These are phyloP conservation scores for Drosophila pandora DNA, from an alignment of 1,140 invertebrate species.

Conservation along the genomic window DNA sequence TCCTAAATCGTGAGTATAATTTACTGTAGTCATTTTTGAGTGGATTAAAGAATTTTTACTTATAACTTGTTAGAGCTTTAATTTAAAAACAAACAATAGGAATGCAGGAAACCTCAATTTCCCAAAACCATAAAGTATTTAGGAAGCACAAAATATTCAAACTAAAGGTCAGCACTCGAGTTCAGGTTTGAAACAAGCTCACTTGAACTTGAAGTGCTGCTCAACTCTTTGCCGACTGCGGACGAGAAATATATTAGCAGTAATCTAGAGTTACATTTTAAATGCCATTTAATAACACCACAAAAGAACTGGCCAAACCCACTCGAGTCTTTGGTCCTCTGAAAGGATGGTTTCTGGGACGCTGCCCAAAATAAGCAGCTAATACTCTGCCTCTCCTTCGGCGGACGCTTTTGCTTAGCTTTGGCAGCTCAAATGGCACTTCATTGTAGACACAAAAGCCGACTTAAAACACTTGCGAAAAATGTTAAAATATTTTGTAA, in stretches of 20 bases:
- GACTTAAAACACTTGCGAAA: conserved; percentile 80
- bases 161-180: conserved; percentile 16
- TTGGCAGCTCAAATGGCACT: conserved; percentile 71
- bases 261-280: conserved; percentile 75
- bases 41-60: neutral
- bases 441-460: conserved; percentile 79
- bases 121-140: neutral
- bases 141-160: neutral
- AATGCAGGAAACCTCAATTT: too few relatives aligned
- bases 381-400: conserved; percentile 38
- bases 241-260: conserved; percentile 52
- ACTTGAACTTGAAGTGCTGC: conserved; percentile 33
- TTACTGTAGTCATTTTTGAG: neutral
- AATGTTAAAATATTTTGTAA: conserved; percentile 81
- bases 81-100: too few relatives aligned
- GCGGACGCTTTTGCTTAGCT: conserved; percentile 39
- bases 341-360: conserved; percentile 2
- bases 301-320: conserved; percentile 66
- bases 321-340: conserved; percentile 17
- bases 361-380: conserved; percentile 54
- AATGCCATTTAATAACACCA: conserved; percentile 80
- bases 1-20: neutral
- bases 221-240: conserved; percentile 26
- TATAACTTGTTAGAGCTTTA: neutral
- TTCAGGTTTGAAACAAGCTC: conserved; percentile 13